A percentile compares a stretch with the other conserved stretches of the same genome.
These are phyloP conservation scores for Shargacucullia verbasci DNA, from an alignment of 2,888 invertebrate species.

Conservation along the genomic window DNA sequence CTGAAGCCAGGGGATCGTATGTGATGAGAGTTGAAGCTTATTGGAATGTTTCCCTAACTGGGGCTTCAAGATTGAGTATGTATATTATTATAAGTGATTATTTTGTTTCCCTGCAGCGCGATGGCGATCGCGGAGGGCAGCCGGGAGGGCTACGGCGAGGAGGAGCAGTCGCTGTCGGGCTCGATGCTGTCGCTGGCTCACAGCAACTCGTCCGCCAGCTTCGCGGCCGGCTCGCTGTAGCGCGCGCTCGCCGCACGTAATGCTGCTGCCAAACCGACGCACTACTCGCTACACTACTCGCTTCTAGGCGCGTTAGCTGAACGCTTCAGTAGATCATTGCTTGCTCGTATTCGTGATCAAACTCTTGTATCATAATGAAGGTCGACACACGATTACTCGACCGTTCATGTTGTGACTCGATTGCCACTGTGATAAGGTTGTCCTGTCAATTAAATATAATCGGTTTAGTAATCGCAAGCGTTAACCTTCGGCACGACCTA, in stretches of 20 bases:
- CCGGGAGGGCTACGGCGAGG: conserved; percentile 96
- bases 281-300: conserved; percentile 2
- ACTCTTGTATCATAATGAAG: conserved; percentile 14
- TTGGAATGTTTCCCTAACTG: too few species aligned
- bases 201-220: conserved; percentile 98
- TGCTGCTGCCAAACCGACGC: conserved; percentile 54
- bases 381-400: conserved; percentile 8
- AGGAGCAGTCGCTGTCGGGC: conserved; percentile 97
- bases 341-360: conserved; percentile 42
- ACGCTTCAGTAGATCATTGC: conserved; percentile 50
- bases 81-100: neutral
- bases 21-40: too few species aligned
- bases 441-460: conserved; percentile 3
- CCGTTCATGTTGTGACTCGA: conserved; percentile 17
- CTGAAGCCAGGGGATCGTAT: too few species aligned
- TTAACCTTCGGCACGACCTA: conserved; percentile 9
- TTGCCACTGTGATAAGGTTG: conserved; percentile 49
- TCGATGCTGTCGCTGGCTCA: conserved; percentile 98
- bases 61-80: too few species aligned
- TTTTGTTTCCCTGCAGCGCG: conserved; percentile 89
- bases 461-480: conserved; percentile 22
- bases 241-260: conserved; percentile 25
- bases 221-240: conserved; percentile 94
- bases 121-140: conserved; percentile 97
- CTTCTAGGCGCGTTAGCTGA: conserved; percentile 35